These are phyloP conservation scores for Pediacus dermestoides DNA, from an alignment of 2,888 invertebrate genomes.

Conservation along the genomic window DNA sequence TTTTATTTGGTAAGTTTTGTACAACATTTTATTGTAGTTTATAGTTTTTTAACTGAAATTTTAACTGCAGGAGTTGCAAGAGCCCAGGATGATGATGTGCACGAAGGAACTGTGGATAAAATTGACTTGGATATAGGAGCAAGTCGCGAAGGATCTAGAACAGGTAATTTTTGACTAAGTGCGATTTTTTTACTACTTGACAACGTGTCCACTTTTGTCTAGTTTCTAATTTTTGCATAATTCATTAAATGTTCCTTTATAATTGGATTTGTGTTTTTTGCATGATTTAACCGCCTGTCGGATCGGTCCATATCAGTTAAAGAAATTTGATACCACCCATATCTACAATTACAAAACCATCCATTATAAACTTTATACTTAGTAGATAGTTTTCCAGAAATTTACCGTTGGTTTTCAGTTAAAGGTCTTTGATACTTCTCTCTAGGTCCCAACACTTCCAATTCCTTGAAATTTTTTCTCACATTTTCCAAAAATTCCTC, in stretches of 20 bases:
- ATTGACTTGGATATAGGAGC: conserved; percentile 79
- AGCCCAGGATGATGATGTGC: conserved; percentile 49
- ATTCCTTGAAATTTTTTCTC: conserved; percentile 27
- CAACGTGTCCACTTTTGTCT: conserved; percentile 25
- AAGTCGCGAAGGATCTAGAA: conserved; percentile 83
- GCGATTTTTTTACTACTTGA: too few relatives aligned
- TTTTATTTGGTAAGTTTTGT: conserved; percentile 39
- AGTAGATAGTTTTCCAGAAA: background rate
- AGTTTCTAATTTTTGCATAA: conserved; percentile 42
- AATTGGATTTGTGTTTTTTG: conserved; percentile 48
- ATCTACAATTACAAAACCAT: conserved; percentile 33
- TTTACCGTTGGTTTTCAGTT: conserved; percentile 48
- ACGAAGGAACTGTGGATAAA: conserved; percentile 57
- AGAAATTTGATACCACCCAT: conserved; percentile 50
- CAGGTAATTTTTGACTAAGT: conserved; percentile 60
- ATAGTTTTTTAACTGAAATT: conserved; percentile 5
- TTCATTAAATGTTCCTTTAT: conserved; percentile 44
- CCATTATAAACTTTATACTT: background rate
- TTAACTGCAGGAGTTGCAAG: conserved; percentile 47
- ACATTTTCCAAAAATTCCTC: conserved; percentile 32
- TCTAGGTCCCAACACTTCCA: conserved; percentile 37
- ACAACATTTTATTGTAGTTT: conserved; percentile 8
- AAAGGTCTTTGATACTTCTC: conserved; percentile 39
- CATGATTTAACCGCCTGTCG: conserved; percentile 48
- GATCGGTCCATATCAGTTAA: conserved; percentile 27